These are phyloP conservation scores for Tetrao urogallus DNA, from an alignment of 2,113 vertebrate species.

Conservation along the genomic window DNA sequence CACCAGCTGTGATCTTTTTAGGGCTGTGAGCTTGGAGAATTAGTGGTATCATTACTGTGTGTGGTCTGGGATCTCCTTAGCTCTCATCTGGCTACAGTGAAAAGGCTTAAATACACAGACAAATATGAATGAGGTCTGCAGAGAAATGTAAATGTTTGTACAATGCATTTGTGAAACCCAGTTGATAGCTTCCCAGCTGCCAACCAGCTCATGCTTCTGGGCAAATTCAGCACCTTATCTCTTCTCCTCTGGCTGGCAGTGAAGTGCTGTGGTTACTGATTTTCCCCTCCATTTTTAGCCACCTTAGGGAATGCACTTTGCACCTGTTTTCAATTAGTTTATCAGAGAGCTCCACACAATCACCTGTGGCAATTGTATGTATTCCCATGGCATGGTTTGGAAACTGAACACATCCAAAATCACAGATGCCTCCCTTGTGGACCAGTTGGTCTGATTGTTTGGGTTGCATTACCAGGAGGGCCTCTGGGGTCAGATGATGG, in stretches of 20 bases:
- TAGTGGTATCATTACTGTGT: background rate
- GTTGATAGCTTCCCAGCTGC: background rate
- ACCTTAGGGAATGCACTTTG: background rate
- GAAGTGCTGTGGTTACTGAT: accelerated
- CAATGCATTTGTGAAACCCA: background rate
- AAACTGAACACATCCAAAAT: background rate
- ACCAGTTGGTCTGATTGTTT: accelerated
- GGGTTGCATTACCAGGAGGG: background rate
- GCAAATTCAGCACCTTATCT: background rate
- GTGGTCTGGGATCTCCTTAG: background rate
- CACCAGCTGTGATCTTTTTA: accelerated
- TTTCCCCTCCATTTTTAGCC: background rate
- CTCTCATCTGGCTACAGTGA: background rate
- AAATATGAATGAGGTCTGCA: background rate
- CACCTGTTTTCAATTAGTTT: background rate
- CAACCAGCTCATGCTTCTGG: background rate
- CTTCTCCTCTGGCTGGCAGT: background rate
- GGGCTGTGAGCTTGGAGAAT: background rate
- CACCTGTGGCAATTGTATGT: background rate
- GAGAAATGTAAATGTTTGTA: slow-evolving; percentile 11
- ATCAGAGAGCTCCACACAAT: background rate
- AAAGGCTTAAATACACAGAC: background rate
- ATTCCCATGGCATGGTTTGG: accelerated
- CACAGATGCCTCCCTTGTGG: background rate
- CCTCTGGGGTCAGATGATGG: background rate